Percentiles rank a stretch among this genome's conserved stretches.
phyloP scores from a whole-genome alignment of 2,888 invertebrate genomes.

The Bugula neritina region DNA sequence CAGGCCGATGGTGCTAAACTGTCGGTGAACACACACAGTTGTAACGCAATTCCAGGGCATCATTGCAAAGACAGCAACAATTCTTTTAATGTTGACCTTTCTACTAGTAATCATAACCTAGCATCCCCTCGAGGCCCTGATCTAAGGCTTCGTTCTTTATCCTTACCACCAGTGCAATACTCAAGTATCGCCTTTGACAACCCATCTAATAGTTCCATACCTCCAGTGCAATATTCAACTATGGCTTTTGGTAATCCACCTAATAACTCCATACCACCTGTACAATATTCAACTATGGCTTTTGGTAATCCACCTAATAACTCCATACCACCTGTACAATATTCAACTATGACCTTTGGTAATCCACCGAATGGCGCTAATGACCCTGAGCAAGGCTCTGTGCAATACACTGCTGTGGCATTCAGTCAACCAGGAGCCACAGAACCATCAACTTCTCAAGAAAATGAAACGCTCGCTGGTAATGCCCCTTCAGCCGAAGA shows the following conservation, averaged over 20 bases:
- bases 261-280: background rate
- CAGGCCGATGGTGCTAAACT: background rate
- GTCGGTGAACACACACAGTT: background rate
- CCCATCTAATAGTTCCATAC: background rate
- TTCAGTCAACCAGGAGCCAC: background rate
- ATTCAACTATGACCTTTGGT: background rate
- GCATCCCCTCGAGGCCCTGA: background rate
- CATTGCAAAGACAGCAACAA: background rate
- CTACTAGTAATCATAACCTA: background rate
- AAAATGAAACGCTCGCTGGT: no score
- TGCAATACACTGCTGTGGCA: background rate
- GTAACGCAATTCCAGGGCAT: background rate
- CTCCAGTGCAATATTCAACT: conserved; percentile 10
- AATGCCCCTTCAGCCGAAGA: background rate
- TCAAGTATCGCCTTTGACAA: no score
- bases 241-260: background rate
- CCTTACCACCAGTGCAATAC: background rate
- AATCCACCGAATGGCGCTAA: background rate
- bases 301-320: background rate
- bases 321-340: background rate
- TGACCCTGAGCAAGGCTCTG: background rate
- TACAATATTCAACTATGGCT: conserved; percentile 19
- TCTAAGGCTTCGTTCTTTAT: background rate
- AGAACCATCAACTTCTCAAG: no score
- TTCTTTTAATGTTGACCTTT: background rate